Evolutionary conservation across 2,113 vertebrate genomes (phyloP).

Genomic region (Taurulus bubalis): DNA sequence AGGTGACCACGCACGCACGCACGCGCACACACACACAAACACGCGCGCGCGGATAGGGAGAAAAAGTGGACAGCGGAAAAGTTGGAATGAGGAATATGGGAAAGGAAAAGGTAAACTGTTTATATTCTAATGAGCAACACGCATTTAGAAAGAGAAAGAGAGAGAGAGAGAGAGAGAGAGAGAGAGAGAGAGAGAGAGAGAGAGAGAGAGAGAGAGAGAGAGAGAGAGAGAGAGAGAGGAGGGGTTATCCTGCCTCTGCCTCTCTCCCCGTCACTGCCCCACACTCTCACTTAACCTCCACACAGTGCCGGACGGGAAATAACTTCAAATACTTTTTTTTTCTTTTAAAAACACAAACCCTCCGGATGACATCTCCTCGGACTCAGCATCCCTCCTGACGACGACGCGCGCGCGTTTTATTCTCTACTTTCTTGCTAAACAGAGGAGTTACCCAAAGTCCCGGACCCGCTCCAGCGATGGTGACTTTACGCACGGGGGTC

Average conservation of each 20-base stretch:
- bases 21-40: too few relatives aligned
- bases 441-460: conserved; percentile 82
- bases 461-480: conserved; percentile 65
- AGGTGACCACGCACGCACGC: not conserved
- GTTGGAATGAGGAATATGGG: accelerated
- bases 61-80: not conserved
- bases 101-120: not conserved
- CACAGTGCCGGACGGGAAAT: conserved; percentile 92
- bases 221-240: conserved; percentile 54
- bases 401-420: conserved; percentile 80
- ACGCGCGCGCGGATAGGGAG: too few relatives aligned
- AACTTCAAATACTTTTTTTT: conserved; percentile 90
- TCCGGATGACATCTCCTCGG: conserved; percentile 80
- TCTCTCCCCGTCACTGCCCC: conserved; percentile 63
- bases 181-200: conserved; percentile 7
- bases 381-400: conserved; percentile 88
- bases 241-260: conserved; percentile 70
- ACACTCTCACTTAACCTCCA: conserved; percentile 89
- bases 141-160: not conserved
- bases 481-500: conserved; percentile 74
- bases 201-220: conserved; percentile 33
- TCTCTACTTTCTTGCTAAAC: conserved; percentile 25
- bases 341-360: not conserved
- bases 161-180: conserved; percentile 5
- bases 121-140: not conserved